Evolutionary conservation across 2,797 vertebrate genomes (phyloP), one percentile per base, ranked within the genome.

Genomic region (Ispidina lecontei): DNA sequence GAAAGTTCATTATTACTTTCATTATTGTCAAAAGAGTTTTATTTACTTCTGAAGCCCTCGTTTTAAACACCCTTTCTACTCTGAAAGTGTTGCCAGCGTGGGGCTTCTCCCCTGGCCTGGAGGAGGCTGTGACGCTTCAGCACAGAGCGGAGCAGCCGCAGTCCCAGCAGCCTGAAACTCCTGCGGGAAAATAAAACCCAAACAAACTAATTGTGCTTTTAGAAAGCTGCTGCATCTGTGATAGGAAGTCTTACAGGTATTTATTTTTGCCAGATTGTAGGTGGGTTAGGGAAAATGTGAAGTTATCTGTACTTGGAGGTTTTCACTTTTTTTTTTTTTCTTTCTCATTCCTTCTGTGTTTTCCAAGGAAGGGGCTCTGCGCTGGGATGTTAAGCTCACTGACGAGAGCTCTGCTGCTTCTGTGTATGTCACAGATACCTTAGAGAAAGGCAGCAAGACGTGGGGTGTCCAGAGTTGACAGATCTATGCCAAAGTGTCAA

Each of bases 1-100:
- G 96, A 96, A 90, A 96, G 94, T 95, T 94, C 96, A 90, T 97
- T 96, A 83, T 96, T 95, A 93, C 46, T 88, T 94, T 94, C 83
- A 14, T 84, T 85, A 62, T 95, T 96, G 93, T 93, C 88, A 79
- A 70, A 91, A 89, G 59, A 91, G 79, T 78, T 87, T 90, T 92
- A 90, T 96, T 96, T 97, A 85, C 93, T 93, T 80, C 81, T 84
- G 75, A 69, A 88, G 89, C 55, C 64, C 22, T 4, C 69, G 90
- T 93, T 93, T 78, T 64, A 68, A 92, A 80, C 73, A 89, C 65
- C 58, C 80, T 94, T 95, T 91, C 84, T 71, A 25, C 52, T 87
- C 78, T 52, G 91, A 69, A 94, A 95, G 89, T 96, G 95, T 94
- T 95, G 89, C 91, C 90, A 90, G 81, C 44, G 3, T 4, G 62